Conservation (phyloP, 2,888 invertebrate genomes). For the Muschampia plurimacula region DNA sequence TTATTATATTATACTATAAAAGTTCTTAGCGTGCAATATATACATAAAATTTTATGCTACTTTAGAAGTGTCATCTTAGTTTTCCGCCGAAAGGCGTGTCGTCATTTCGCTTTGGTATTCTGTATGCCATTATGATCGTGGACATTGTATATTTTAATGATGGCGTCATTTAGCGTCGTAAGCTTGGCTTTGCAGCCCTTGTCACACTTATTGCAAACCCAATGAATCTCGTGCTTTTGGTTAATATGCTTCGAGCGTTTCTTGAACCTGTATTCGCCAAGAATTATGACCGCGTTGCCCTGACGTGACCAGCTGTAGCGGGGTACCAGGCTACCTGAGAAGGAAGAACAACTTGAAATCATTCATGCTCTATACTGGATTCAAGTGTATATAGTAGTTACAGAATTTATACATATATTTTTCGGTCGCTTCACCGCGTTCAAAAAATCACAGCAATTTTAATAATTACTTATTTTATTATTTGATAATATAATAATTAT, state of each 20-base stretch:
- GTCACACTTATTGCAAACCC: constrained; percentile 79
- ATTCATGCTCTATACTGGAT: background rate
- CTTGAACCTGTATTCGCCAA: constrained; percentile 77
- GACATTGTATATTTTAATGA: constrained; percentile 70
- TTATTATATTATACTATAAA: too few relatives aligned
- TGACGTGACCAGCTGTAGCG: constrained; percentile 76
- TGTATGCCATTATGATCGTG: constrained; percentile 68
- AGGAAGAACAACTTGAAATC: background rate
- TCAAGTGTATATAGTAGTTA: too few relatives aligned
- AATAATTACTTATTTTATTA: too few relatives aligned
- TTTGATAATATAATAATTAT: too few relatives aligned
- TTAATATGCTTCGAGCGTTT: constrained; percentile 72
- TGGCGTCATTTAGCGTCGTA: constrained; percentile 73
- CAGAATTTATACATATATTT: too few relatives aligned
- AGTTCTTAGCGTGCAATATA: too few relatives aligned
- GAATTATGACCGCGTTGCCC: constrained; percentile 76
- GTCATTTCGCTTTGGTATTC: constrained; percentile 53
- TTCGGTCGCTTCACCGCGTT: too few relatives aligned
- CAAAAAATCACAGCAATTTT: too few relatives aligned
- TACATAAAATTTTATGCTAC: background rate
- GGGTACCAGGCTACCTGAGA: constrained; percentile 59
- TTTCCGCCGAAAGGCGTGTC: background rate
- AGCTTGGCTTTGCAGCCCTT: constrained; percentile 78
- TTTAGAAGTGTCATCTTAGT: background rate
- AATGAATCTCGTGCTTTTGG: constrained; percentile 72